Evolutionary conservation across 1,140 invertebrate genomes (phyloP), one percentile per base, ranked within the genome.

Genomic region (Leptopilina boulardi): DNA sequence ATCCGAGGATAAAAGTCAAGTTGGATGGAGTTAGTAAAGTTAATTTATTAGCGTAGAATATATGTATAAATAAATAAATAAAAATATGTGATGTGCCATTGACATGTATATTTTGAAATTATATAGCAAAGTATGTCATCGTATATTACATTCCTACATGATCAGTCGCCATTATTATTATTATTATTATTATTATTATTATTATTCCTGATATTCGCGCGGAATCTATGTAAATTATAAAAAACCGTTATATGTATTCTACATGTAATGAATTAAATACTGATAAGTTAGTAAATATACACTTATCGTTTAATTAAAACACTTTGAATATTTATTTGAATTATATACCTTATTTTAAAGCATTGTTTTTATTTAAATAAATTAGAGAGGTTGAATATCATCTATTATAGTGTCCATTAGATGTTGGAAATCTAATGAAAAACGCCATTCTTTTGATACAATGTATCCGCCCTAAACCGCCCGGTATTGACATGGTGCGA

Each of bases 381-480:
- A 56, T 6, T 23, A 21, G 54, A 10, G 8, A 59, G 54, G 6
- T 10, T 19, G 9, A 2, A 23, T 0, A 2, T 1, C 10, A 21
- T 23, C 15, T 23, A 34, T 21, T 15, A 21, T 0, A 11, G 56
- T 23, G 15, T 66, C 56, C 21, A 66, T 30, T 13, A 18, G 4
- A 8, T 23, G 11, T 6, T 30, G 26, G 21, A 66, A 66, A 66
- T 66, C 10, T 30, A 4, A 66, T 66, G 11, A 66, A 78, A 79
- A 80, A 73, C 79, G 80, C 81, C 83, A 85, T 87, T 83, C 77
- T 82, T 76, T 79, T 77, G 79, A 85, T 75, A 85, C 81, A 84
- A 84, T 84, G 82, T 84, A 81, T 75, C 81, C 86, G 86, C 86
- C 84, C 84, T 77, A 78, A 75, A 83, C 82, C 84, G 86, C 84